Base-by-base conservation (phyloP, 2,113 vertebrate species). In the Cercocebus atys region DNA sequence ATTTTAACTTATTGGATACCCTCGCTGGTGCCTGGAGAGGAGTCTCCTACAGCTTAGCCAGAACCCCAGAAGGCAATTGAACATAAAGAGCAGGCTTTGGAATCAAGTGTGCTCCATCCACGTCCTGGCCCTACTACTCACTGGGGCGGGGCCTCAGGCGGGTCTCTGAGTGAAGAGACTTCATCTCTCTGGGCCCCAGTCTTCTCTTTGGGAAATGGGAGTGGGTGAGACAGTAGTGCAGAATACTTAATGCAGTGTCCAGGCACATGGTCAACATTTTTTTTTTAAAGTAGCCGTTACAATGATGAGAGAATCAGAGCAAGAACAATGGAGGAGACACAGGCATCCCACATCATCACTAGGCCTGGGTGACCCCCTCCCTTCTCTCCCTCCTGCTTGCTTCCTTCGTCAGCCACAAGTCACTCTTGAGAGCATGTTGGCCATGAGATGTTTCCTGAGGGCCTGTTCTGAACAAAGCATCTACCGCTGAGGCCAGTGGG, bases 321-420 rank as follows among this genome's bases (percentile, higher is more conserved):
- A 59, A 50, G 68, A 76, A 66, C 0, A 0, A 43, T 64, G 35
- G 43, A 25, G 23, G 55, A 23, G 17, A 3, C 76, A 0, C 0
- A 2, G 6, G 35, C 2, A 0, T 70, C 6, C 23, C 12, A 59
- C 5, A 1, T 43, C 3, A 30, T 35, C 3, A 1, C 52, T 38
- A 61, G 43, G n/a, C 35, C 57, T 40, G 22, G 0, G 3, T 4
- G 3, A 18, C 8, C 18, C n/a, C n/a, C 16, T 16, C 8, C 0
- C 18, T 18, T 50, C 43, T 35, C 27, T 18, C 30, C 43, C n/a
- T 18, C 23, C 68, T 2, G 23, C 45, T 43, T 23, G 16, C 35
- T n/a, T 70, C 79, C 38, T 22, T 25, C 5, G 8, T 55, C 18
- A 84, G 52, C 17, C 64, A 25, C 20, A 22, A 8, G 18, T 72